Conservation (phyloP, 2,113 vertebrate species). For the Sinocyclocheilus grahami region DNA sequence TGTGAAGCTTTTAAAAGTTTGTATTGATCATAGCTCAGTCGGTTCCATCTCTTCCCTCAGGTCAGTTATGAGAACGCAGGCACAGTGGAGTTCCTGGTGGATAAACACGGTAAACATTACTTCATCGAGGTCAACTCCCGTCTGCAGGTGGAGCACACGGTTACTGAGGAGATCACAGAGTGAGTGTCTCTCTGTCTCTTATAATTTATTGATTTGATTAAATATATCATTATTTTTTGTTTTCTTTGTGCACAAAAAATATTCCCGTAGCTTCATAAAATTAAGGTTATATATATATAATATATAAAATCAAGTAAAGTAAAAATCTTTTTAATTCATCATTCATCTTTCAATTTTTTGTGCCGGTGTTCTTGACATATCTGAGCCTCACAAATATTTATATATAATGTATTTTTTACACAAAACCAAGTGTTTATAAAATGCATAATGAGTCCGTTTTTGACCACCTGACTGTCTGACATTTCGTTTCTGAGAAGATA, state of each 20-base stretch:
- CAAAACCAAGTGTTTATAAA: not conserved
- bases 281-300: no score
- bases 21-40: not conserved
- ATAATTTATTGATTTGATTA: no score
- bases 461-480: slow-evolving; percentile 13
- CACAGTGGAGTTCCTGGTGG: slow-evolving; percentile 91
- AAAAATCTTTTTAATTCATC: no score
- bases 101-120: slow-evolving; percentile 84
- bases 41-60: slow-evolving; percentile 62
- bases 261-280: no score
- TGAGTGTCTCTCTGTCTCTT: slow-evolving; percentile 68
- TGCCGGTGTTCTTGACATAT: no score
- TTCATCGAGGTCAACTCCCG: slow-evolving; percentile 95
- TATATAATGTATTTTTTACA: no score
- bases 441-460: not conserved
- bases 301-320: no score
- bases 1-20: not conserved
- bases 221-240: no score
- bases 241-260: no score
- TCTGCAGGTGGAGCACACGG: slow-evolving; percentile 92
- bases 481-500: slow-evolving; percentile 22
- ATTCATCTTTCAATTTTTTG: no score
- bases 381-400: no score
- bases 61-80: slow-evolving; percentile 90
- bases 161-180: slow-evolving; percentile 92